Percentiles rank a stretch among this genome's conserved stretches.
These are phyloP conservation scores for Sepioteuthis lessoniana DNA, from an alignment of 2,888 invertebrate species.

Conservation along the genomic window DNA sequence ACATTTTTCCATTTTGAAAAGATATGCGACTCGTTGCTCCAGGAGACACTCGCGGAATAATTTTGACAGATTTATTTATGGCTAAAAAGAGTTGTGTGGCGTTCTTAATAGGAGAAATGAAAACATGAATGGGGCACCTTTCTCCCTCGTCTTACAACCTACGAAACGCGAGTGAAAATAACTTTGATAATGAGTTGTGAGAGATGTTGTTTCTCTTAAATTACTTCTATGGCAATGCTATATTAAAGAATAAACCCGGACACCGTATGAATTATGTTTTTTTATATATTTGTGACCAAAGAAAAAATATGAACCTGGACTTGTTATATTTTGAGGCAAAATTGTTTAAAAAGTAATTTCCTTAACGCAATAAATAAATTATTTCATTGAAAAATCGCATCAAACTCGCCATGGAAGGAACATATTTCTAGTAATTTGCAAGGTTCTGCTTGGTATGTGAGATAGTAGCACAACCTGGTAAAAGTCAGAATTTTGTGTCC, in stretches of 20 bases:
- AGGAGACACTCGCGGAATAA: background rate
- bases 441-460: background rate
- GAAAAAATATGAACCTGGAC: background rate
- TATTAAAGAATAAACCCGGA: background rate
- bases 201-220: background rate
- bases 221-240: constrained; percentile 11
- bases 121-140: background rate
- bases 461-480: background rate
- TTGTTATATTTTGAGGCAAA: background rate
- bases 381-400: background rate
- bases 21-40: background rate
- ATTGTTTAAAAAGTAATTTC: too few relatives aligned
- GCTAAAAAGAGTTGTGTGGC: background rate
- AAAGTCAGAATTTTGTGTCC: background rate
- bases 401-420: background rate
- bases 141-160: too few relatives aligned
- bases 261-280: background rate
- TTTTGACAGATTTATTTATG: constrained; percentile 33
- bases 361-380: background rate
- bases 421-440: too few relatives aligned
- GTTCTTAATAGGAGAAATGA: background rate
- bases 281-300: background rate
- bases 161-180: background rate
- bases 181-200: background rate
- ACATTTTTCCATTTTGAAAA: constrained; percentile 15